These are phyloP conservation scores for Pentalonia nigronervosa DNA, from an alignment of 1,140 invertebrate genomes.

Conservation along the genomic window DNA sequence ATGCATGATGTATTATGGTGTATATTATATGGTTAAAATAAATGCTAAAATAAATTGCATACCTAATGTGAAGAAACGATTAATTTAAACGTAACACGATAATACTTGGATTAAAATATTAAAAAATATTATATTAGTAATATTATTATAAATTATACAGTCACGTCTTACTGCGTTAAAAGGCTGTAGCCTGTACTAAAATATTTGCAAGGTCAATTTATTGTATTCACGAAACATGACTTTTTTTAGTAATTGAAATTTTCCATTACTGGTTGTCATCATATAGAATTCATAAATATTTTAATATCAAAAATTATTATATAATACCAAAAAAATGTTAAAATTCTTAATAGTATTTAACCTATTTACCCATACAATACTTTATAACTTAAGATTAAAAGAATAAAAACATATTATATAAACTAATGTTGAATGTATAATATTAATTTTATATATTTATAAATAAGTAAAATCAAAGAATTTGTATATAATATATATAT, in stretches of 20 bases:
- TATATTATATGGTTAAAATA: background rate
- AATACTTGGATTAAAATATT: background rate
- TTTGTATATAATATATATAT: too few relatives aligned
- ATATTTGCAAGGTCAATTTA: background rate
- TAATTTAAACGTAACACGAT: background rate
- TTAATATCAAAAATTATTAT: background rate
- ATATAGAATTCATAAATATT: background rate
- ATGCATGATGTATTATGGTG: background rate
- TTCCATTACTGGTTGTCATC: background rate
- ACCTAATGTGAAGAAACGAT: background rate
- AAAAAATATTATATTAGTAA: background rate
- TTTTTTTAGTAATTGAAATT: conserved; percentile 11
- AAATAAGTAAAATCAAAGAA: too few relatives aligned
- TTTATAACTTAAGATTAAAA: background rate
- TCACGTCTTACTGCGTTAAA: background rate
- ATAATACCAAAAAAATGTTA: background rate
- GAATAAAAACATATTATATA: background rate
- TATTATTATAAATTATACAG: background rate
- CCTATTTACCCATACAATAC: background rate
- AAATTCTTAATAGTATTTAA: background rate
- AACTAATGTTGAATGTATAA: background rate
- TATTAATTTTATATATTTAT: too few relatives aligned
- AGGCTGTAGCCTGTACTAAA: background rate
- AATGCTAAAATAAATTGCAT: background rate
- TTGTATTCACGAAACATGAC: background rate